These are phyloP conservation scores for Pteronotus mesoamericanus DNA, from an alignment of 2,797 vertebrate species.

Conservation along the genomic window DNA sequence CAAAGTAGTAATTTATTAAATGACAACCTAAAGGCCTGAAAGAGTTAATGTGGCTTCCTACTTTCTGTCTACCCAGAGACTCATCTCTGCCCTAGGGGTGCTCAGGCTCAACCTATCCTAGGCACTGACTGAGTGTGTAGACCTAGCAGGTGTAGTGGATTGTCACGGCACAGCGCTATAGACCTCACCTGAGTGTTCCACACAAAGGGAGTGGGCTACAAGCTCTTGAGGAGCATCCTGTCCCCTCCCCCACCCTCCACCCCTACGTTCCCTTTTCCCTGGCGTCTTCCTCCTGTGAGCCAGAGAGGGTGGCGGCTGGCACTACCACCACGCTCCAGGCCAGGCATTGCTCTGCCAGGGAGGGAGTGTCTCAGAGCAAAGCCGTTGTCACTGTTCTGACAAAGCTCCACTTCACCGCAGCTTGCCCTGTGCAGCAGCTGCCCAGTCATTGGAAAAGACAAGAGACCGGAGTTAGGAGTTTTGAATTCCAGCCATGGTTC, in stretches of 20 bases:
- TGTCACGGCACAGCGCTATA: not conserved
- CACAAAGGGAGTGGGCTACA: not conserved
- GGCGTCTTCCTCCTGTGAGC: not conserved
- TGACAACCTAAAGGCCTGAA: slow-evolving; percentile 52
- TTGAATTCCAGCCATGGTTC: not conserved
- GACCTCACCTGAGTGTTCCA: not conserved
- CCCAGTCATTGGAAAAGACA: not conserved
- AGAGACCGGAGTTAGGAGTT: not conserved
- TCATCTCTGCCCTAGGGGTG: not conserved
- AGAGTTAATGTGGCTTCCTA: slow-evolving; percentile 57
- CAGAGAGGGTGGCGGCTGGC: not conserved
- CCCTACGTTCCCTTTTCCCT: not conserved
- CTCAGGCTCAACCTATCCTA: not conserved
- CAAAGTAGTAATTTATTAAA: slow-evolving; percentile 55
- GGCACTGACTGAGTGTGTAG: not conserved
- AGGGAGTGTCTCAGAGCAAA: not conserved
- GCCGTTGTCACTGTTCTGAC: not conserved
- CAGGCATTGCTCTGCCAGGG: not conserved
- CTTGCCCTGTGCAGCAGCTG: not conserved
- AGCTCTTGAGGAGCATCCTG: not conserved
- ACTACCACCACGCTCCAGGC: not conserved
- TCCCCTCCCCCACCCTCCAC: not conserved
- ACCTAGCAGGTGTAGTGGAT: not conserved
- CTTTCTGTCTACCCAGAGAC: slow-evolving; percentile 1
- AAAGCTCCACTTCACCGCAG: not conserved